Evolutionary conservation across 1,140 invertebrate species (phyloP).

Genomic region (Mizuhopecten yessoensis): DNA sequence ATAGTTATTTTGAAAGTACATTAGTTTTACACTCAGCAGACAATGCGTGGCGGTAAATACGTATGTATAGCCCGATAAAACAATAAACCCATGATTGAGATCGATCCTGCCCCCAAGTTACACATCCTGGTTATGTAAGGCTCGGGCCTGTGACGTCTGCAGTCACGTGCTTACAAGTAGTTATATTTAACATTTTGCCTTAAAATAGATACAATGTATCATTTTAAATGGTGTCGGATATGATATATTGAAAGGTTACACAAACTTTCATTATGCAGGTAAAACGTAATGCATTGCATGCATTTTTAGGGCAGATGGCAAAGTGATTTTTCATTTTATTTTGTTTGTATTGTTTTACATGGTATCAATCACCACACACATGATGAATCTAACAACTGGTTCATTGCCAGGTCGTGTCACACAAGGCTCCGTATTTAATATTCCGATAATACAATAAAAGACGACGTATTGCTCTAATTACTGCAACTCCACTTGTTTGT

Average conservation of each 20-base stretch:
- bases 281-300: neutral
- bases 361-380: neutral
- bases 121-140: neutral
- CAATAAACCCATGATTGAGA: neutral
- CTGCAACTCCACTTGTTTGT: too few relatives aligned
- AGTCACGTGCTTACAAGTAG: neutral
- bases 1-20: neutral
- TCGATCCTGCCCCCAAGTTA: neutral
- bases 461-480: too few relatives aligned
- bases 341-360: neutral
- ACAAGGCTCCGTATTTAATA: too few relatives aligned
- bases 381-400: too few relatives aligned
- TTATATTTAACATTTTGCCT: constrained; percentile 21
- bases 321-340: neutral
- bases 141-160: neutral
- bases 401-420: too few relatives aligned
- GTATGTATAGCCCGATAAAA: constrained; percentile 8
- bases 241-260: too few relatives aligned
- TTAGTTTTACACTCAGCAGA: neutral
- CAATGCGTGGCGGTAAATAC: constrained; percentile 12
- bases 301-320: neutral
- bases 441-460: too few relatives aligned
- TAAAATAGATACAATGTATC: neutral
- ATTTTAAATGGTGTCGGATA: neutral
- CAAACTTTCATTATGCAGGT: neutral